These are phyloP conservation scores for Athalia cordata DNA, from an alignment of 2,888 invertebrate genomes.

Conservation along the genomic window DNA sequence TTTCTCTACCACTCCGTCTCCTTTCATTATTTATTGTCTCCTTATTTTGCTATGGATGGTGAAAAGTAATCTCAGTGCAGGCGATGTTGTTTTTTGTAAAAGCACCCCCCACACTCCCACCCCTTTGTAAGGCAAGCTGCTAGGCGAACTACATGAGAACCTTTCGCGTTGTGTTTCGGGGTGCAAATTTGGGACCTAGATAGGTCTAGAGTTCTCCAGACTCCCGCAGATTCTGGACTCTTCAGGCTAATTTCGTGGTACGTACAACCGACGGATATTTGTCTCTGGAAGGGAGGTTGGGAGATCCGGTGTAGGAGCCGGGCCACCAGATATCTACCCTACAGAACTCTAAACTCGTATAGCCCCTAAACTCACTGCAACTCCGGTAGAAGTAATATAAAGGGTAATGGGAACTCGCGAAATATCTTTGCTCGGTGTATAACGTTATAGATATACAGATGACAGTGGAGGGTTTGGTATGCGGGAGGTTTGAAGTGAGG, in stretches of 20 bases:
- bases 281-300: neutral
- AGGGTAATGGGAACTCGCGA: conserved; percentile 31
- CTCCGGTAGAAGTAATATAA: conserved; percentile 21
- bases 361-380: too few relatives aligned
- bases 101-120: too few relatives aligned
- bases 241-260: neutral
- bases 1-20: too few relatives aligned
- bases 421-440: conserved; percentile 16
- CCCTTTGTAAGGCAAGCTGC: too few relatives aligned
- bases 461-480: neutral
- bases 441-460: too few relatives aligned
- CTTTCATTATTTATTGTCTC: too few relatives aligned
- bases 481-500: neutral
- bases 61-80: neutral
- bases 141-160: too few relatives aligned
- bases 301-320: neutral
- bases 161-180: too few relatives aligned
- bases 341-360: conserved; percentile 12
- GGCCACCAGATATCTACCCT: neutral
- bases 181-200: too few relatives aligned
- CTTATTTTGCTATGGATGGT: neutral
- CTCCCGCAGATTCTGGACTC: neutral
- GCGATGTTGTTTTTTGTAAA: too few relatives aligned
- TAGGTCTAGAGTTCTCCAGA: too few relatives aligned
- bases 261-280: neutral